Evolutionary conservation across 2,888 invertebrate species (phyloP).

Genomic region (Malachius bipustulatus): DNA sequence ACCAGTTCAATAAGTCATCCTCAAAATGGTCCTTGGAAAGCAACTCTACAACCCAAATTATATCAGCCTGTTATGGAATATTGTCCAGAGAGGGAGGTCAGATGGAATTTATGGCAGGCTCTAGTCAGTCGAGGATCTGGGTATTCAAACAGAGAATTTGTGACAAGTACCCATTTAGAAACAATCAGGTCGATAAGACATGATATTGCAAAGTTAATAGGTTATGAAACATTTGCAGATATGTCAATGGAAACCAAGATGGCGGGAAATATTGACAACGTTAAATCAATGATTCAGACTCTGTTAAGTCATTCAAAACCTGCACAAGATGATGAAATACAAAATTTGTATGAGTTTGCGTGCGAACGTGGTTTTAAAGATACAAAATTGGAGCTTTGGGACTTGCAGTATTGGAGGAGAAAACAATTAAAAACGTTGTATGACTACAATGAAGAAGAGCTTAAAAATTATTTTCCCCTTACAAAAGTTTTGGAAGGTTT

Average conservation of each 20-base stretch:
- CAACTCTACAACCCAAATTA: slow-evolving; percentile 62
- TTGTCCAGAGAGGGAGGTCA: slow-evolving; percentile 63
- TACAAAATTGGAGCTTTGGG: slow-evolving; percentile 60
- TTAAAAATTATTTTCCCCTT: slow-evolving; percentile 73
- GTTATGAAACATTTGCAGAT: slow-evolving; percentile 67
- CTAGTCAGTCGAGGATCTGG: slow-evolving; percentile 58
- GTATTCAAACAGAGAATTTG: slow-evolving; percentile 47
- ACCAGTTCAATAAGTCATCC: slow-evolving; percentile 47
- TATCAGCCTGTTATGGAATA: slow-evolving; percentile 69
- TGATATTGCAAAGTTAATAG: slow-evolving; percentile 63
- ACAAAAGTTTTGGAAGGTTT: slow-evolving; percentile 68
- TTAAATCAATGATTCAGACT: slow-evolving; percentile 55
- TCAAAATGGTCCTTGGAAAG: slow-evolving; percentile 69
- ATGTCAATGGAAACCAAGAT: slow-evolving; percentile 92
- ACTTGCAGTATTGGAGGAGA: slow-evolving; percentile 78
- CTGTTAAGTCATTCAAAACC: slow-evolving; percentile 58
- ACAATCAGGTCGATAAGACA: slow-evolving; percentile 58
- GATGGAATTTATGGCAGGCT: slow-evolving; percentile 82
- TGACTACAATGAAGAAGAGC: slow-evolving; percentile 56
- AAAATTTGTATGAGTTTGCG: slow-evolving; percentile 60
- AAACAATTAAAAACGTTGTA: slow-evolving; percentile 57
- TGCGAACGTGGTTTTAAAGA: slow-evolving; percentile 56
- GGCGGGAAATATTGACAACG: slow-evolving; percentile 69
- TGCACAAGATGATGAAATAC: slow-evolving; percentile 64
- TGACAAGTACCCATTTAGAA: slow-evolving; percentile 65